Evolutionary conservation across 53 echinoderm and acorn worm genomes (phyloP).

Genomic region (Luidia sarsii): DNA sequence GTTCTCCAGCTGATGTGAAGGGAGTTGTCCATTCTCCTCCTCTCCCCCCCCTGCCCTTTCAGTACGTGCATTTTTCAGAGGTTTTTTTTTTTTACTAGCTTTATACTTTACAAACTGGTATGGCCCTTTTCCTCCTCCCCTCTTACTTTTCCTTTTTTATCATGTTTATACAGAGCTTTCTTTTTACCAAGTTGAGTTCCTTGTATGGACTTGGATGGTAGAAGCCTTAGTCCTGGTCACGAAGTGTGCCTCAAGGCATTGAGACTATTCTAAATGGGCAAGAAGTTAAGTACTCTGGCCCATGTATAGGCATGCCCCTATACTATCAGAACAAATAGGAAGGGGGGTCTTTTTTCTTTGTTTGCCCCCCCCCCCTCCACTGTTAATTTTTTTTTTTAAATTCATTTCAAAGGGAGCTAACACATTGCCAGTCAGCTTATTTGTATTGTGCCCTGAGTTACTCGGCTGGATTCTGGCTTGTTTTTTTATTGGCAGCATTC

Average conservation of each 20-base stretch:
- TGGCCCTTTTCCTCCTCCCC: neutral
- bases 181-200: neutral
- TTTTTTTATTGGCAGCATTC: neutral
- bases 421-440: constrained; percentile 7
- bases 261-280: neutral
- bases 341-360: neutral
- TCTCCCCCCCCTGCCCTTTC: neutral
- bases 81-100: neutral
- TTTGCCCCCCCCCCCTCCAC: neutral
- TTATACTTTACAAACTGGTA: neutral
- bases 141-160: neutral
- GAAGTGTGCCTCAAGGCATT: constrained; percentile 41
- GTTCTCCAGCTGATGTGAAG: no score
- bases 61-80: no score
- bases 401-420: constrained; percentile 21
- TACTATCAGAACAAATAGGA: neutral
- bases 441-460: neutral
- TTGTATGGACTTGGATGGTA: constrained; percentile 5
- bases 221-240: constrained; percentile 49
- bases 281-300: constrained; percentile 36
- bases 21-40: no score
- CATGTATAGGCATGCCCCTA: constrained; percentile 37
- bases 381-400: neutral
- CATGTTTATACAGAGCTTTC: neutral
- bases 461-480: no score